Percentiles rank a stretch among this genome's conserved stretches.
Evolutionary conservation across 2,797 vertebrate species (phyloP).

Genomic region (Myiotriccus ornatus): DNA sequence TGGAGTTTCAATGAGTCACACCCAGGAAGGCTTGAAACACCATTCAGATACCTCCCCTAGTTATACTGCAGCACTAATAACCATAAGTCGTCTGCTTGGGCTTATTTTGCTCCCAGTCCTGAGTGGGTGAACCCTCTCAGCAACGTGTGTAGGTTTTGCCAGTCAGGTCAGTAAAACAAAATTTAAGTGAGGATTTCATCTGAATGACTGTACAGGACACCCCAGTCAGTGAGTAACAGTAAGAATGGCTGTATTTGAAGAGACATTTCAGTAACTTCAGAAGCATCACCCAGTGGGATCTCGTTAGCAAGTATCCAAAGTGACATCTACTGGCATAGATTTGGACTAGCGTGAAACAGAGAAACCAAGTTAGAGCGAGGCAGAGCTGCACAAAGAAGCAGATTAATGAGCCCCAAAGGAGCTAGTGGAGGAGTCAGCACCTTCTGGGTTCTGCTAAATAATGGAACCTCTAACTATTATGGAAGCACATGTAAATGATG

Average conservation of each 20-base stretch:
- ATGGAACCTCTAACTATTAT: not conserved
- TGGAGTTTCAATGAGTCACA: not conserved
- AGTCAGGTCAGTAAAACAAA: not conserved
- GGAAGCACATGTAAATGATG: not conserved
- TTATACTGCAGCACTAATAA: not conserved
- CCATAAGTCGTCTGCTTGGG: not conserved
- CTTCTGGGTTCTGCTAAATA: not conserved
- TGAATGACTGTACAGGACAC: not conserved
- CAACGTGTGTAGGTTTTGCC: not conserved
- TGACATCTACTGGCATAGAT: conserved; percentile 29
- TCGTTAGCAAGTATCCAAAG: not conserved
- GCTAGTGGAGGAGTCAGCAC: not conserved
- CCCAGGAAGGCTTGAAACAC: not conserved
- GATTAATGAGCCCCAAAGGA: not conserved
- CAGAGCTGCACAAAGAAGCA: not conserved
- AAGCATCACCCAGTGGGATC: not conserved
- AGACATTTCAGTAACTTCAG: not conserved
- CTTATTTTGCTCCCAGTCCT: not conserved
- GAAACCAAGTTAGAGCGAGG: not conserved
- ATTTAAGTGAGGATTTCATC: not conserved
- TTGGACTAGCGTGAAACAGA: not conserved
- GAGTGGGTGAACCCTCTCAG: not conserved
- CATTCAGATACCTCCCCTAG: not conserved
- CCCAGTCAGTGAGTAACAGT: not conserved
- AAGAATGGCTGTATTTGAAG: not conserved